Percentiles rank a stretch among this genome's conserved stretches.
Evolutionary conservation across 2,113 vertebrate species (phyloP).

Genomic region (Chlorodrepanis virens): DNA sequence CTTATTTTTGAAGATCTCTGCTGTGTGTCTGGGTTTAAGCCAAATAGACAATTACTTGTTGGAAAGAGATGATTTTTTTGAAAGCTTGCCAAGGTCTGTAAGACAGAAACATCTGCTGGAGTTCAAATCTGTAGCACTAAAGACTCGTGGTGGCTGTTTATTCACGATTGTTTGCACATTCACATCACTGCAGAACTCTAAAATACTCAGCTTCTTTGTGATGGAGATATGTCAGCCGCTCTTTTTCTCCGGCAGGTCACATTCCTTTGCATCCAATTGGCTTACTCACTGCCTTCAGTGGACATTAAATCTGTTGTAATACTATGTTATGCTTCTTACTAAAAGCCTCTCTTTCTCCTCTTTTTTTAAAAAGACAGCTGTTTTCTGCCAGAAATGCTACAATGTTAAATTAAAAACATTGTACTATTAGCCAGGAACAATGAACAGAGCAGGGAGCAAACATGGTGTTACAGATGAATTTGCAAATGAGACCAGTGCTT

Average conservation of each 20-base stretch:
- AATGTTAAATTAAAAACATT: slow-evolving; percentile 26
- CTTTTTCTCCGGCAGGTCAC: slow-evolving; percentile 33
- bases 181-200: slow-evolving; percentile 27
- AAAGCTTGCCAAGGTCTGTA: slow-evolving; percentile 46
- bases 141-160: slow-evolving; percentile 31
- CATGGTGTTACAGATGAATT: not conserved
- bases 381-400: slow-evolving; percentile 38
- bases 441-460: slow-evolving; percentile 13
- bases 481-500: slow-evolving; percentile 12
- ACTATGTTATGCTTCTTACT: not conserved
- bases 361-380: not conserved
- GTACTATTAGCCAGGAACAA: not conserved
- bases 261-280: slow-evolving; percentile 45
- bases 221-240: slow-evolving; percentile 50
- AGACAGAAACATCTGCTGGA: slow-evolving; percentile 62
- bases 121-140: slow-evolving; percentile 12
- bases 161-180: slow-evolving; percentile 51
- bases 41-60: slow-evolving; percentile 52
- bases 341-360: slow-evolving; percentile 27
- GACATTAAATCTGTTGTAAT: slow-evolving; percentile 55
- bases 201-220: slow-evolving; percentile 22
- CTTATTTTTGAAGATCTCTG: slow-evolving; percentile 50
- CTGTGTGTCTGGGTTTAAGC: slow-evolving; percentile 55
- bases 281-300: slow-evolving; percentile 17
- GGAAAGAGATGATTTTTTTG: slow-evolving; percentile 54